Conservation (phyloP, 64 coral and sea anemone species). For the Actinia equina region DNA sequence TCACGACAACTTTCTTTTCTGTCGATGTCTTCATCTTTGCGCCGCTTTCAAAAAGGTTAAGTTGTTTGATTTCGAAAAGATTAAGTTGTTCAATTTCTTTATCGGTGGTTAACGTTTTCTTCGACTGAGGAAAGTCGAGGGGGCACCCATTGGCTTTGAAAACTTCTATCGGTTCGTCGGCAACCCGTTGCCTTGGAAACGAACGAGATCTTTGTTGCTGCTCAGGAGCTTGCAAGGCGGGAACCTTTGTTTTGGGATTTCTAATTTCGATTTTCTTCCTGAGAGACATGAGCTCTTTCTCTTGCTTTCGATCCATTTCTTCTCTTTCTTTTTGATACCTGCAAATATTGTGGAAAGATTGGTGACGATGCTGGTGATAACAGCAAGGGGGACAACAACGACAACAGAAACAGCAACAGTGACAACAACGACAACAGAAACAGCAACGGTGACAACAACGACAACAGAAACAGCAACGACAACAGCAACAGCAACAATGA, state of each 20-base stretch:
- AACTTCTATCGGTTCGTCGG: constrained; percentile 26
- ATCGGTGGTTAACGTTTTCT: constrained; percentile 64
- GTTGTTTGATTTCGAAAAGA: constrained; percentile 68
- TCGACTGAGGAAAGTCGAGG: constrained; percentile 17
- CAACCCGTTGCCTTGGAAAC: constrained; percentile 13
- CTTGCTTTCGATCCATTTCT: constrained; percentile 70
- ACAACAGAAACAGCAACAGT: background rate
- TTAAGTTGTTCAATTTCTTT: constrained; percentile 86
- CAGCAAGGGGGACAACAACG: background rate
- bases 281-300: constrained; percentile 60
- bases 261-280: constrained; percentile 64
- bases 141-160: constrained; percentile 65
- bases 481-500: background rate
- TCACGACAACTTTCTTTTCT: constrained; percentile 34
- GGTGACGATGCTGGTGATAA: background rate
- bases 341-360: background rate
- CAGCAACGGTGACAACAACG: too few relatives aligned
- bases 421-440: background rate
- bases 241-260: constrained; percentile 6
- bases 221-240: background rate
- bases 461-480: background rate
- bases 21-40: constrained; percentile 69
- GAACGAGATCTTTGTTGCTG: constrained; percentile 2
- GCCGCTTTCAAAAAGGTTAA: constrained; percentile 72
- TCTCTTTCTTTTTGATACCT: constrained; percentile 77